Evolutionary conservation across 53 echinoderm and acorn worm genomes (phyloP), one percentile per base, ranked within the genome.

Genomic region (Zoroaster sp.): DNA sequence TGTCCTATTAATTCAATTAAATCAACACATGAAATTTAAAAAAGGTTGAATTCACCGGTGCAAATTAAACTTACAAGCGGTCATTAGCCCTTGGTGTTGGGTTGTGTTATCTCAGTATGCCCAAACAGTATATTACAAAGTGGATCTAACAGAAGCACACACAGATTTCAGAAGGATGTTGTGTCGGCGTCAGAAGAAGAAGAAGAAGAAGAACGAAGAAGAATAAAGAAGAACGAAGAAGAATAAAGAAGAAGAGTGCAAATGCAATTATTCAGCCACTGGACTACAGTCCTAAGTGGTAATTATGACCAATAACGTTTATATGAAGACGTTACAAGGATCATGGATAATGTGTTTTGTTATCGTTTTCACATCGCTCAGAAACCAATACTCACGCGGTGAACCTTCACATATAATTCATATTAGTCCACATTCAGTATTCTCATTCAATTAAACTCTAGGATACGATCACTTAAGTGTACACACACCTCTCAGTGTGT

Each of bases 361-460:
- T 47, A 21, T 34, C 72, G 54, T 45, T 11, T 3, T 21, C 25
- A 38, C 4, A 31, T 43, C 40, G 47, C 14, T 15, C n/a, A 7
- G 53, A 79, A 63, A 79, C 35, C 51, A 85, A 85, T 85, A 85
- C 47, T 12, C 36, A 3, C 47, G 20, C 42, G 52, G 44, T 47
- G 85, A 40, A 85, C 49, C 46, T 51, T 31, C 36, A n/a, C 71
- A 51, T 85, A 70, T n/a, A 71, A 47, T 28, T 20, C 85, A 8
- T 59, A 28, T 25, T 59, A 59, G 28, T 8, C 46, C 11, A 36
- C 85, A 45, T 72, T 70, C 71, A 85, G 70, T 85, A 85, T 85
- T 85, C 67, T 40, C 40, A 35, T 85, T 85, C 85, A 85, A 85
- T 85, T 70, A 71, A 85, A 33, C n/a, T 36, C 70, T 71, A 70